Conservation (phyloP, 2,797 vertebrate species). For the Sorex maritimensis region DNA sequence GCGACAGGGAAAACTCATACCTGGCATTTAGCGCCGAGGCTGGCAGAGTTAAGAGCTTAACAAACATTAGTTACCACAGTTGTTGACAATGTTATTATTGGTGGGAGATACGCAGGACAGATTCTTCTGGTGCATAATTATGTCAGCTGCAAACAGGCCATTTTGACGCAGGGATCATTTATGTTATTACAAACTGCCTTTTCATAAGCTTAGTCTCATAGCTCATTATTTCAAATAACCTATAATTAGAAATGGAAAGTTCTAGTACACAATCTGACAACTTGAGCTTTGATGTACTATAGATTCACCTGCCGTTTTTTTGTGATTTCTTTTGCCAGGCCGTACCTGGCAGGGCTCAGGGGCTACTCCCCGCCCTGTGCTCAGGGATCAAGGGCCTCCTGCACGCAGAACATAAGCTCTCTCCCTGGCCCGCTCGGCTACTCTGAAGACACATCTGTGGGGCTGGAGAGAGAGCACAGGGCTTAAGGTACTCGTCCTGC, state of each 20-base stretch:
- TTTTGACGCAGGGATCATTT: slow-evolving; percentile 25
- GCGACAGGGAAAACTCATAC: slow-evolving; percentile 60
- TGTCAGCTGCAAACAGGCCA: slow-evolving; percentile 2
- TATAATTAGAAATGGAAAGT: slow-evolving; percentile 63
- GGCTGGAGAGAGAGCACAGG: too few relatives aligned
- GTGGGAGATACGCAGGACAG: not conserved
- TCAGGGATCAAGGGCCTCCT: too few relatives aligned
- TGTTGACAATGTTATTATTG: not conserved
- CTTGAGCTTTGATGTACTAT: slow-evolving; percentile 6
- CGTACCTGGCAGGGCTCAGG: too few relatives aligned
- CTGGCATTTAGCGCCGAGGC: slow-evolving; percentile 67
- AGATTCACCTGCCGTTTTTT: slow-evolving; percentile 40
- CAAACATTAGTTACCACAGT: slow-evolving; percentile 40
- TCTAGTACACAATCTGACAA: not conserved
- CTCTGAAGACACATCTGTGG: too few relatives aligned
- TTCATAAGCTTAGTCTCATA: slow-evolving; percentile 14
- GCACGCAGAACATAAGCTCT: too few relatives aligned
- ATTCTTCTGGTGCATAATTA: slow-evolving; percentile 38
- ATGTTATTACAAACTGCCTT: not conserved
- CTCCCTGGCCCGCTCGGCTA: too few relatives aligned
- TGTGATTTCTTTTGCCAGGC: not conserved
- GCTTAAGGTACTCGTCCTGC: too few relatives aligned
- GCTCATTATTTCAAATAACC: slow-evolving; percentile 36
- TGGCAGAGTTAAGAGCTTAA: slow-evolving; percentile 53
- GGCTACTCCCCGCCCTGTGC: too few relatives aligned